phyloP scores from a whole-genome alignment of 2,888 invertebrate genomes.

The Agrilus mali region DNA sequence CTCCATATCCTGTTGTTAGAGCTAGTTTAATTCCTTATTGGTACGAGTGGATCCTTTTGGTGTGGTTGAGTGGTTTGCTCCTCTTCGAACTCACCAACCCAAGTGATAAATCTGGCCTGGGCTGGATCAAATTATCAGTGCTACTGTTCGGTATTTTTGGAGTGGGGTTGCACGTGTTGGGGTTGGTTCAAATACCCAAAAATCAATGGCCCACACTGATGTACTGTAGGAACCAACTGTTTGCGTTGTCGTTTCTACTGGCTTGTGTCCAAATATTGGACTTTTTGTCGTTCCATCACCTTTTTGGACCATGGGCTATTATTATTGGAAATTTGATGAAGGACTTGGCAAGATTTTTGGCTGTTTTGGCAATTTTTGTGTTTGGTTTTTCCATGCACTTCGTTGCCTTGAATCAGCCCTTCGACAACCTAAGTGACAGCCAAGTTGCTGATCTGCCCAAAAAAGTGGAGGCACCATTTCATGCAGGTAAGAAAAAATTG shows the following conservation, averaged over 20 bases:
- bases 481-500: slow-evolving; percentile 53
- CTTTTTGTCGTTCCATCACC: slow-evolving; percentile 96
- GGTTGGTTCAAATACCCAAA: slow-evolving; percentile 47
- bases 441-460: slow-evolving; percentile 47
- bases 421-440: slow-evolving; percentile 53
- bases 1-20: slow-evolving; percentile 72
- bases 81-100: slow-evolving; percentile 96
- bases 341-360: slow-evolving; percentile 91
- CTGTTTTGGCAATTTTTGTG: slow-evolving; percentile 94
- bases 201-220: slow-evolving; percentile 75
- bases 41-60: slow-evolving; percentile 92
- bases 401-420: slow-evolving; percentile 91
- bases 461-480: slow-evolving; percentile 37
- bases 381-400: slow-evolving; percentile 97
- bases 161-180: slow-evolving; percentile 78
- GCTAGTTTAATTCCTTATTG: slow-evolving; percentile 75
- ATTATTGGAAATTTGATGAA: slow-evolving; percentile 94
- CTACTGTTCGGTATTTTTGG: slow-evolving; percentile 81
- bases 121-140: slow-evolving; percentile 84
- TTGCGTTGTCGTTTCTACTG: slow-evolving; percentile 86
- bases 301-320: slow-evolving; percentile 99
- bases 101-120: slow-evolving; percentile 92
- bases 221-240: slow-evolving; percentile 93
- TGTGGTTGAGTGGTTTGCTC: slow-evolving; percentile 89
- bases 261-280: slow-evolving; percentile 96